Base-by-base conservation (phyloP, 1,140 invertebrate genomes). In the Monomorium pharaonis region DNA sequence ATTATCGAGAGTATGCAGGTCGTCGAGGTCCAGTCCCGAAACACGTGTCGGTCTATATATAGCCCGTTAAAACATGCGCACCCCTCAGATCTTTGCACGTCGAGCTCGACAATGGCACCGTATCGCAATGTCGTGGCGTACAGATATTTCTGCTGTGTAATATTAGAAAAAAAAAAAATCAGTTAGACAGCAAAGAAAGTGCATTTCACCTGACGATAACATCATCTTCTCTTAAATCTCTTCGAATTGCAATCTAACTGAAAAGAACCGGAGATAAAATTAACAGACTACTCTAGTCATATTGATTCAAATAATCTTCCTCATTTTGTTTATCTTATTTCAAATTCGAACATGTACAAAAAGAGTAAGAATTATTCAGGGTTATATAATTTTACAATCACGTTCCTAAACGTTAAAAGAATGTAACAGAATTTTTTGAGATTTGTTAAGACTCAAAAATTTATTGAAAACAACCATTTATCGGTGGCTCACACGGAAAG, bases 41-140 rank as follows among this genome's bases (percentile, higher is more conserved):
- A 83, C 78, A 83, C 78, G 56, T 83, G 78, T 74, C 67, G 78
- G 47, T 47, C 67, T 83, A 83, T 83, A 60, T 83, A 83, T 83
- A 83, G 18, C 14, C 44, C 10, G 24, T 7, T 78, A 77, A 78
- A 84, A 77, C 30, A 77, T 10, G 42, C 70, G 56, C 24, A 54
- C 44, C 58, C 37, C n/a, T 65, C n/a, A 10, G 27, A 74, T 58
- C 63, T 80, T 54, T 69, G 14, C 33, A 30, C 62, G 51, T 83
- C n/a, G 30, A 72, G 14, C 30, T 47, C 27, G 67, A 56, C 63
- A 80, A 80, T 80, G 33, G 30, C 24, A 72, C 37, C 27, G 37
- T n/a, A 42, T 83, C 27, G 70, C 24, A 81, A 83, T 44, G n/a
- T 27, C 18, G 24, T 30, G 14, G 7, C 60, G 42, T 37, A 24